Percentiles rank a stretch among this genome's conserved stretches.
phyloP scores from a whole-genome alignment of 2,113 vertebrate genomes.

The Hippocampus zosterae region DNA sequence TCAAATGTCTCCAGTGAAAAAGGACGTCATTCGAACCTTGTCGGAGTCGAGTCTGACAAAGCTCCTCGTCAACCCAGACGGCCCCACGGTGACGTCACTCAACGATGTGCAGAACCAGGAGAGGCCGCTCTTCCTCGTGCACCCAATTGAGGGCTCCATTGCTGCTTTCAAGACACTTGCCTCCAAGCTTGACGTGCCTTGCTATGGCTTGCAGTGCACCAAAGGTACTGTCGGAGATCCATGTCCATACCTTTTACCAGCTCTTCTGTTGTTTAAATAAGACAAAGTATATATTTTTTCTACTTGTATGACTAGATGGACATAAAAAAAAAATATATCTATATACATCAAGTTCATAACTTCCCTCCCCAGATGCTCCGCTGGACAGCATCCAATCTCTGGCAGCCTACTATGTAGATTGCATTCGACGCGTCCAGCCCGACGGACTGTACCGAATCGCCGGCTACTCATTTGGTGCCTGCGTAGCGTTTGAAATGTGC shows the following conservation, averaged over 20 bases:
- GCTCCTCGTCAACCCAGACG: slow-evolving; percentile 83
- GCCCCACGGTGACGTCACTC: slow-evolving; percentile 76
- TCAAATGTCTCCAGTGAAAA: slow-evolving; percentile 58
- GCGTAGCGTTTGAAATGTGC: slow-evolving; percentile 97
- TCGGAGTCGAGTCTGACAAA: slow-evolving; percentile 73
- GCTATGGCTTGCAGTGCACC: slow-evolving; percentile 93
- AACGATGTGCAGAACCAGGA: slow-evolving; percentile 82
- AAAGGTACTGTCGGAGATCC: slow-evolving; percentile 72
- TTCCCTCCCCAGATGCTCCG: slow-evolving; percentile 77
- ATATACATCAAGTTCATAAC: background rate
- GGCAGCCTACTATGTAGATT: slow-evolving; percentile 84
- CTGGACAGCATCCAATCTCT: slow-evolving; percentile 88
- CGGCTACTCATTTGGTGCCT: slow-evolving; percentile 95
- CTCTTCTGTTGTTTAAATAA: background rate
- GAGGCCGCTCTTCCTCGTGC: slow-evolving; percentile 86
- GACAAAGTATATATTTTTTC: background rate
- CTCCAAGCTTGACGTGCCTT: slow-evolving; percentile 81
- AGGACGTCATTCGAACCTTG: slow-evolving; percentile 28
- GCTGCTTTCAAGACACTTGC: slow-evolving; percentile 80
- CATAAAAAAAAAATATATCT: background rate
- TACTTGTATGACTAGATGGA: background rate
- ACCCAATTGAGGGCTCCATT: slow-evolving; percentile 90
- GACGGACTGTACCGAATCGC: slow-evolving; percentile 90
- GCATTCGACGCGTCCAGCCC: slow-evolving; percentile 82
- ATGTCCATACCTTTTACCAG: background rate